Evolutionary conservation across 2,888 invertebrate species (phyloP), one percentile per base, ranked within the genome.

Genomic region (Peribatodes rhomboidaria): DNA sequence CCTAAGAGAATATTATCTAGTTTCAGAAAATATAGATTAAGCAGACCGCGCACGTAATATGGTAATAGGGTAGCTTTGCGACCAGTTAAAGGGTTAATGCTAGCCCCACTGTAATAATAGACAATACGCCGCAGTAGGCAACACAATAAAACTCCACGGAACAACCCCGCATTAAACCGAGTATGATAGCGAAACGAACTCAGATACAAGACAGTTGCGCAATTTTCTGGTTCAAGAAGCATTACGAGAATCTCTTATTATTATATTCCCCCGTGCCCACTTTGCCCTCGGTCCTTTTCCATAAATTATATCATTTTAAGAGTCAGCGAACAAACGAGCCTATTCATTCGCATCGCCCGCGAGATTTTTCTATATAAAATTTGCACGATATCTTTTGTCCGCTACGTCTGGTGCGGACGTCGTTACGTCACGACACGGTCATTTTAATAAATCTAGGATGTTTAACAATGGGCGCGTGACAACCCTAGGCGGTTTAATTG

Each of bases 401-500:
- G 42, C 31, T 58, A 46, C 74, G 73, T 77, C 79, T 78, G 79
- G 60, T 62, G 69, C 81, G 81, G 83, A 86, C 76, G 80, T 85
- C 82, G 81, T 85, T 87, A 85, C 77, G 74, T 71, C 69, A 66
- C 70, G 69, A 72, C 71, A 66, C 39, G 58, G 77, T 73, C 76
- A 76, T 79, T 81, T 76, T 68, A 76, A 78, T 80, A 77, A 78
- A 77, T 77, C 73, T 70, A 71, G 73, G 72, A 77, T 74, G 74
- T 75, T 71, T 66, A 74, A 84, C 83, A 84, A 85, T 82, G 72
- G 68, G 64, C 64, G 49, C 68, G 77, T 61, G 80, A 78, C 79
- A 84, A 72, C 85, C 87, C 80, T 85, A 72, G 78, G 78, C 76
- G 69, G 66, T 79, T 84, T 82, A 81, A 86, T 86, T 85, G 84